Evolutionary conservation across 2,113 vertebrate genomes (phyloP).

Genomic region (Odontesthes bonariensis): DNA sequence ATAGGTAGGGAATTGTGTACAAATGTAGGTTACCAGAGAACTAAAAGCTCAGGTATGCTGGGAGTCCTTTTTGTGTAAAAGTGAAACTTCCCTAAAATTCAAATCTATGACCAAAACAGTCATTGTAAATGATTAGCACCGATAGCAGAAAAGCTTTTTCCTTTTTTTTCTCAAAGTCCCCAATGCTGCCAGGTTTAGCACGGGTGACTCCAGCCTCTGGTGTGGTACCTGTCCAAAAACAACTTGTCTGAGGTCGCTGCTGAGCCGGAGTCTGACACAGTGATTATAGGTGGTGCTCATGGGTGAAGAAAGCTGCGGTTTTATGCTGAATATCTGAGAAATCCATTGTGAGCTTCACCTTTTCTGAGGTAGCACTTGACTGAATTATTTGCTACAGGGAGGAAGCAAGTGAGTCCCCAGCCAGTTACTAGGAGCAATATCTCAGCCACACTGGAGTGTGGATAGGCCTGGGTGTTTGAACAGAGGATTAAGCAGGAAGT

Average conservation of each 20-base stretch:
- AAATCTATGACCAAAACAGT: not conserved
- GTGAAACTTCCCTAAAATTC: slow-evolving; percentile 1
- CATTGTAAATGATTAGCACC: slow-evolving; percentile 22
- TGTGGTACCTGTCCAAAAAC: slow-evolving; percentile 78
- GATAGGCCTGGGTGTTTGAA: slow-evolving; percentile 36
- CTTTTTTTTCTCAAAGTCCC: slow-evolving; percentile 49
- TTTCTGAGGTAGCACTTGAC: slow-evolving; percentile 59
- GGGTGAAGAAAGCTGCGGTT: slow-evolving; percentile 82
- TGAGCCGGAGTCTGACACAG: slow-evolving; percentile 71
- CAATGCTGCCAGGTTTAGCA: slow-evolving; percentile 54
- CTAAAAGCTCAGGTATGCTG: not conserved
- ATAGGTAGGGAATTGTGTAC: not conserved
- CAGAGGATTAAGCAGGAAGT: slow-evolving; percentile 5
- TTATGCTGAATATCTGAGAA: slow-evolving; percentile 75
- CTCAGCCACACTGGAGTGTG: slow-evolving; percentile 32
- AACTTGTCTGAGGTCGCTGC: slow-evolving; percentile 77
- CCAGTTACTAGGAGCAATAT: slow-evolving; percentile 54
- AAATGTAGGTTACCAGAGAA: not conserved
- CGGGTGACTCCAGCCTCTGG: slow-evolving; percentile 64
- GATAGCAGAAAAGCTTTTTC: slow-evolving; percentile 34
- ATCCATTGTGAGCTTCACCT: slow-evolving; percentile 78
- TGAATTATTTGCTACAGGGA: slow-evolving; percentile 76
- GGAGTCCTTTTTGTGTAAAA: not conserved
- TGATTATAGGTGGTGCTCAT: slow-evolving; percentile 78
- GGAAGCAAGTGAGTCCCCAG: slow-evolving; percentile 57